These are phyloP conservation scores for Darwinula stevensoni DNA, from an alignment of 2,888 invertebrate genomes.

Conservation along the genomic window DNA sequence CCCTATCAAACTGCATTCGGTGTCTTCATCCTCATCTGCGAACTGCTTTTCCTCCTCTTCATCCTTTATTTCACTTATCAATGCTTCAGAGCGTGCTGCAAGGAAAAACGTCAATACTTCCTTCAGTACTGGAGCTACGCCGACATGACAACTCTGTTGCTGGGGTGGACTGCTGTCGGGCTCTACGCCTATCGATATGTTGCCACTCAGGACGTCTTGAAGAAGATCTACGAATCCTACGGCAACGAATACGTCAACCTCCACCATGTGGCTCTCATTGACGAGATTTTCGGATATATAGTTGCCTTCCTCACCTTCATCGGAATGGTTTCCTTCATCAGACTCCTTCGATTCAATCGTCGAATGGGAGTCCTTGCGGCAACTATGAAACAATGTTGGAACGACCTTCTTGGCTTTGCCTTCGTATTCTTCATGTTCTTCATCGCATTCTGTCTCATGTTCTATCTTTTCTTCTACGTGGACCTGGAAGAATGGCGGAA, in stretches of 20 bases:
- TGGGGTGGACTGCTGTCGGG: conserved; percentile 16
- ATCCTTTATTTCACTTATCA: conserved; percentile 15
- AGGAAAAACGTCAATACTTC: no score
- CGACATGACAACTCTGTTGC: conserved; percentile 16
- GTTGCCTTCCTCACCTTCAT: conserved; percentile 8
- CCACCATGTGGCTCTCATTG: conserved; percentile 10
- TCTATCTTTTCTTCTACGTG: neutral
- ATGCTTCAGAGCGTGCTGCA: neutral
- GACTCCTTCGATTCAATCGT: conserved; percentile 8
- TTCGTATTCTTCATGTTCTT: neutral
- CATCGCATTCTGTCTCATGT: neutral
- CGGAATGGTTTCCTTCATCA: conserved; percentile 8
- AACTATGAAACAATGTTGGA: neutral
- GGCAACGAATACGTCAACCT: conserved; percentile 16
- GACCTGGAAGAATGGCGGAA: neutral
- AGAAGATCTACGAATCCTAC: conserved; percentile 16
- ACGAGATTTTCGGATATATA: conserved; percentile 7
- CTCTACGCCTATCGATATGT: conserved; percentile 17
- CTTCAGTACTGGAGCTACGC: conserved; percentile 18
- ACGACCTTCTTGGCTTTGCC: neutral
- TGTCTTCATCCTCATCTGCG: conserved; percentile 16
- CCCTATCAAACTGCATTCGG: conserved; percentile 18
- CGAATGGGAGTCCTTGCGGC: neutral
- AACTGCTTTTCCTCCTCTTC: conserved; percentile 16
- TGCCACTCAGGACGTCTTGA: conserved; percentile 15